Evolutionary conservation across 2,888 invertebrate species (phyloP).

Genomic region (Mythimna albipuncta): DNA sequence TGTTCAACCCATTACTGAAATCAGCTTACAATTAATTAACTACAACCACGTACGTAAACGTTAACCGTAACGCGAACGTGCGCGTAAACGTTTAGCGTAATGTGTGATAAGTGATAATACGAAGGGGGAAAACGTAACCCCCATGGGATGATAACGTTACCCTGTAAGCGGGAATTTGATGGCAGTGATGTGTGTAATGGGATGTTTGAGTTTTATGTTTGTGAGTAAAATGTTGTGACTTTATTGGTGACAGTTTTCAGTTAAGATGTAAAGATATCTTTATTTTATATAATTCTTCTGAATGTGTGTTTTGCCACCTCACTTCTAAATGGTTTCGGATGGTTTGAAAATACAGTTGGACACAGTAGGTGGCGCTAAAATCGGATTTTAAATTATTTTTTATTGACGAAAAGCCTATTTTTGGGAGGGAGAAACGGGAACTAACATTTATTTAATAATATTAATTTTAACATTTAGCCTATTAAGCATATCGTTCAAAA

Average conservation of each 20-base stretch:
- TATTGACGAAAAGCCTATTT: too few species aligned
- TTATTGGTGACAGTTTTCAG: constrained; percentile 37
- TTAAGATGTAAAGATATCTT: neutral
- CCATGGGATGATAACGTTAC: constrained; percentile 66
- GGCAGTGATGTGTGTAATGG: constrained; percentile 53
- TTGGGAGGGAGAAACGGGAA: too few species aligned
- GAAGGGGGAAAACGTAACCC: constrained; percentile 54
- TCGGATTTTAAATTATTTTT: too few species aligned
- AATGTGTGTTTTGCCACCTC: too few species aligned
- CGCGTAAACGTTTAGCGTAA: constrained; percentile 62
- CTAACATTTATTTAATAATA: too few species aligned
- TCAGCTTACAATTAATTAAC: constrained; percentile 44
- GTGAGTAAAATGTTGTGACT: constrained; percentile 4
- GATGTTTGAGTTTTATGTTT: constrained; percentile 22
- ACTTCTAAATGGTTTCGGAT: too few species aligned
- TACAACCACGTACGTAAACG: constrained; percentile 55
- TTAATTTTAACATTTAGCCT: too few species aligned
- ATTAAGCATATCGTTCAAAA: too few species aligned
- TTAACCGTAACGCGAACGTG: constrained; percentile 55
- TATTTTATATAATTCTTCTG: too few species aligned
- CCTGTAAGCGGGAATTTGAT: constrained; percentile 46
- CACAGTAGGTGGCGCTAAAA: too few species aligned
- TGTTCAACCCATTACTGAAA: constrained; percentile 43
- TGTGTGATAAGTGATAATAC: constrained; percentile 68
- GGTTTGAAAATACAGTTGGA: too few species aligned